Conservation (phyloP, 1,140 invertebrate species). For the Caenorhabditis remanei region DNA sequence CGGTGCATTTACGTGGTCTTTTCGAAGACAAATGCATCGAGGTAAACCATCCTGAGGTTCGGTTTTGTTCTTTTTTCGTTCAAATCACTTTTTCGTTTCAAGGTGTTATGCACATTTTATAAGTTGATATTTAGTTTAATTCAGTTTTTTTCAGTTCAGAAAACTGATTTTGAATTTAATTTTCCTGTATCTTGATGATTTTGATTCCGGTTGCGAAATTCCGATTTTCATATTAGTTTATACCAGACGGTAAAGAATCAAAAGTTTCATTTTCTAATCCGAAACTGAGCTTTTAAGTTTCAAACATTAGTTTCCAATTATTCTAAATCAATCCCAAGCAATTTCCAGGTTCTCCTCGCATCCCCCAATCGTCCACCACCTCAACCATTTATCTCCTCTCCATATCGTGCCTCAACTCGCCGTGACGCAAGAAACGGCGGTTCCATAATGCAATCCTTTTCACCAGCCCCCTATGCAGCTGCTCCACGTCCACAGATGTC, state of each 20-base stretch:
- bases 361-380: constrained; percentile 68
- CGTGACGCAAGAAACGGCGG: constrained; percentile 52
- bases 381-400: constrained; percentile 64
- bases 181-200: no score
- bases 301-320: background rate
- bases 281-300: background rate
- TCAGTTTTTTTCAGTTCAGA: background rate
- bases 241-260: no score
- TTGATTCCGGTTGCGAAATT: no score
- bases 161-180: no score
- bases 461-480: constrained; percentile 47
- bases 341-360: constrained; percentile 66
- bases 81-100: background rate
- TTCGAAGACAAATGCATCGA: constrained; percentile 75
- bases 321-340: background rate
- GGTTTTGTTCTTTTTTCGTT: constrained; percentile 29
- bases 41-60: constrained; percentile 52
- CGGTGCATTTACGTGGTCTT: constrained; percentile 67
- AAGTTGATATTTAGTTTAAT: background rate
- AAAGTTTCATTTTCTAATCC: no score
- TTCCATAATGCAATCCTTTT: constrained; percentile 48
- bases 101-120: background rate
- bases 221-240: no score
- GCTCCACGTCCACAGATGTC: constrained; percentile 67
- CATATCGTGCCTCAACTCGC: constrained; percentile 60